Base-by-base conservation (phyloP, 2,113 vertebrate genomes). In the Atlantisia rogersi region DNA sequence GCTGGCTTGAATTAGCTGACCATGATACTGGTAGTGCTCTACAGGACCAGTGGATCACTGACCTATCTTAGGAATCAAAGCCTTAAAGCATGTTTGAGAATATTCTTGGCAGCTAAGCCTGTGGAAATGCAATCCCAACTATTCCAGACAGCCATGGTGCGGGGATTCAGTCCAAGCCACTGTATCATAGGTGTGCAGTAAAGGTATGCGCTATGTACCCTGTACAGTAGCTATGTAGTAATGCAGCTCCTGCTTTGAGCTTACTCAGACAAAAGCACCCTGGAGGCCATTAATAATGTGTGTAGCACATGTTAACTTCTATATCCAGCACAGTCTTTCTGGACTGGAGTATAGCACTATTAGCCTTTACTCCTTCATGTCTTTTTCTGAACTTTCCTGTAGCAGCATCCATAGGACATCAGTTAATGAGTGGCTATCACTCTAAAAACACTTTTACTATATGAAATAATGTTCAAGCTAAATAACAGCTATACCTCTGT, bases 181-280 rank as follows among this genome's bases (percentile, higher is more conserved):
- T 46, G 1, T 56, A 88, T 39, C 56, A 42, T 21, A 64, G 9
- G 28, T 68, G 22, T 50, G 15, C 8, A 56, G 77, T 81, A 73
- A 39, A 90, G 5, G 37, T 65, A 81, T 77, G 5, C 59, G 46
- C 10, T 74, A 29, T 56, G 35, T 67, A 29, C 35, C 35, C 13
- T 48, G 6, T 55, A 56, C 17, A 71, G 32, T 37, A 83, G 79
- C 44, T 81, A 42, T 31, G 73, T 90, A 86, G 90, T 88, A 83
- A 92, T 40, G 8, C 18, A 71, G 42, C 35, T 78, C 7, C 60
- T 74, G 35, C 48, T 86, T 81, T 86, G 85, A 92, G 56, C 20
- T 86, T 68, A 59, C 25, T 71, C n/a, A 64, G 55, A 65, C 9
- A 77, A 93, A 94, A 93, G 46, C 20, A 94, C 29, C 31, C 62